Base-by-base conservation (phyloP, 1,140 invertebrate genomes). In the Hermetia illucens region DNA sequence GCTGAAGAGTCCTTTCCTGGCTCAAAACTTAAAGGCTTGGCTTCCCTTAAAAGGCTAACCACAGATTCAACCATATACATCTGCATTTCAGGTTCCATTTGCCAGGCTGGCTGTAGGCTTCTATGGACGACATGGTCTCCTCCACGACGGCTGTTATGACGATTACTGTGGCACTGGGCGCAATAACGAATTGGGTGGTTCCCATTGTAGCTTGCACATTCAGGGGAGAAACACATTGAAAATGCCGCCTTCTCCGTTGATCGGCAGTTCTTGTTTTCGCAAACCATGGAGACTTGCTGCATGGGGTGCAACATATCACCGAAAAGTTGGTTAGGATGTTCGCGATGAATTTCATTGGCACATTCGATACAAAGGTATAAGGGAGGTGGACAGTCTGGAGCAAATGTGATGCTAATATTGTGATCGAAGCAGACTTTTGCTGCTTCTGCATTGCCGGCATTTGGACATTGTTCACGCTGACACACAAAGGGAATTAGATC, bases 221-320 rank as follows among this genome's bases (percentile, higher is more conserved):
- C 93, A 27, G 81, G 82, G 9, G 89, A 89, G 64, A 98, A 98
- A 56, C 95, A 99, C 20, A 95, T 91, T 13, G 86, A 89, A 36
- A 92, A 79, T 2, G 93, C 92, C n/a, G 84, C 78, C 60, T 95
- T 95, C 42, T 95, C 87, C 8, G 73, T 73, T 1, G 86, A 84
- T 38, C 87, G 74, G 61, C 95, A 98, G 54, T 92, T 95, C 85
- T 97, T 97, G 61, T 96, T 96, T 64, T 98, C 94, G 63, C 94
- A 98, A 35, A 86, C 76, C 69, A 88, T 83, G 2, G 89, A 88
- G 10, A 92, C 83, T 69, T 91, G 86, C 54, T 89, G 85, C 74
- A 92, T 90, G 1, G 92, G 93, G 62, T 91, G 85, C 34, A 95
- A 68, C 47, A 96, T 83, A 59, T 94, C 90, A 49, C 85, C 79